Evolutionary conservation across 2,888 invertebrate genomes (phyloP).

Genomic region (Steinernema carpocapsae): DNA sequence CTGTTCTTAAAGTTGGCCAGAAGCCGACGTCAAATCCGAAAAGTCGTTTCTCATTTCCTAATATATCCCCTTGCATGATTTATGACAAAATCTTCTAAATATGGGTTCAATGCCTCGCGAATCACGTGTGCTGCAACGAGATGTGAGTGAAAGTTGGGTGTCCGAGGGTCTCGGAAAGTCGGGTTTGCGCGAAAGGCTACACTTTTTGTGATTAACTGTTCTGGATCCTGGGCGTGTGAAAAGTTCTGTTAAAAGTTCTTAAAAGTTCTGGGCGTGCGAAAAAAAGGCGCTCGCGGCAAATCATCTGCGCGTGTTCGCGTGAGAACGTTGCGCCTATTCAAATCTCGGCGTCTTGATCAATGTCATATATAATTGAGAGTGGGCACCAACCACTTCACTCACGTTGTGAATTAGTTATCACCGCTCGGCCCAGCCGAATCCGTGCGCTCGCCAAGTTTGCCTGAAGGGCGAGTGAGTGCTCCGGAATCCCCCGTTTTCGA

Average conservation of each 20-base stretch:
- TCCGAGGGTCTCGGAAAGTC: too few relatives aligned
- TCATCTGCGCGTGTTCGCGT: slow-evolving; percentile 23
- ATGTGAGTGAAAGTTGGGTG: too few relatives aligned
- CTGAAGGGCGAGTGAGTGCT: background rate
- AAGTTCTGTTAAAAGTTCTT: background rate
- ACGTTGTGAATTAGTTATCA: slow-evolving; percentile 27
- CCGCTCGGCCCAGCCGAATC: background rate
- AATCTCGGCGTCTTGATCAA: slow-evolving; percentile 32
- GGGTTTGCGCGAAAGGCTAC: too few relatives aligned
- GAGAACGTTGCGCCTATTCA: slow-evolving; percentile 29
- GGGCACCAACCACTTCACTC: slow-evolving; percentile 23
- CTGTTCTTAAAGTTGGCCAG: background rate
- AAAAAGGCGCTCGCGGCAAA: background rate
- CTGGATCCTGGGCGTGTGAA: background rate
- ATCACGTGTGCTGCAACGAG: too few relatives aligned
- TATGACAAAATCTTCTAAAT: slow-evolving; percentile 18
- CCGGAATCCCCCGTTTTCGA: background rate
- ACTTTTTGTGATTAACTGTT: too few relatives aligned
- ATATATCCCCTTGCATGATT: slow-evolving; percentile 28
- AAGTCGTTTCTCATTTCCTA: background rate
- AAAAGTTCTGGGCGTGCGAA: slow-evolving; percentile 10
- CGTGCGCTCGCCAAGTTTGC: background rate
- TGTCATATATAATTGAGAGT: slow-evolving; percentile 33
- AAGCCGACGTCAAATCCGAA: background rate
- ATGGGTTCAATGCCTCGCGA: background rate